Conservation (phyloP, 2,888 invertebrate genomes). For the Eumerus sabulonum region DNA sequence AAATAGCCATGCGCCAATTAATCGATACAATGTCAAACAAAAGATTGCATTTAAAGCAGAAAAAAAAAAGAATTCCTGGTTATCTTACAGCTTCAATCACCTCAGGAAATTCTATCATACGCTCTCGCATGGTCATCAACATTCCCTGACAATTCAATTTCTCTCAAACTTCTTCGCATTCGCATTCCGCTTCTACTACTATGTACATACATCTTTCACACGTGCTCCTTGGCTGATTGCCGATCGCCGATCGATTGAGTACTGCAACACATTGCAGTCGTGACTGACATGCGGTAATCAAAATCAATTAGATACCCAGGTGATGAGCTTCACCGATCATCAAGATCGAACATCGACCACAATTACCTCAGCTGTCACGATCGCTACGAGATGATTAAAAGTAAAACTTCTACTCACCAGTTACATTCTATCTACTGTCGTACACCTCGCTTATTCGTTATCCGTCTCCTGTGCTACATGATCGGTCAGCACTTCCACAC, state of each 20-base stretch:
- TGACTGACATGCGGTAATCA: constrained; percentile 68
- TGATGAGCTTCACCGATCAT: constrained; percentile 64
- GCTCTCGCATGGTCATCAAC: constrained; percentile 5
- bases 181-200: constrained; percentile 18
- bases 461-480: constrained; percentile 3
- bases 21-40: no score
- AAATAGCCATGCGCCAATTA: no score
- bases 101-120: constrained; percentile 16
- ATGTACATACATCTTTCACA: constrained; percentile 49
- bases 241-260: not conserved
- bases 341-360: constrained; percentile 58
- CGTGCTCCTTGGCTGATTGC: constrained; percentile 26
- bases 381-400: constrained; percentile 54
- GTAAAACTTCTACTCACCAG: constrained; percentile 36
- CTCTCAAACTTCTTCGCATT: constrained; percentile 5
- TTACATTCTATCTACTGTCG: not conserved
- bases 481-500: constrained; percentile 6
- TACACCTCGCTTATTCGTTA: not conserved
- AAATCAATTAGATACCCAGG: constrained; percentile 66
- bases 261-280: constrained; percentile 37
- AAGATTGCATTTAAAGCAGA: no score
- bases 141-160: constrained; percentile 9
- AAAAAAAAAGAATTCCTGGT: no score
- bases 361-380: constrained; percentile 52
- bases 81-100: not conserved